These are phyloP conservation scores for Hofmannophila pseudospretella DNA, from an alignment of 2,888 invertebrate genomes.

Conservation along the genomic window DNA sequence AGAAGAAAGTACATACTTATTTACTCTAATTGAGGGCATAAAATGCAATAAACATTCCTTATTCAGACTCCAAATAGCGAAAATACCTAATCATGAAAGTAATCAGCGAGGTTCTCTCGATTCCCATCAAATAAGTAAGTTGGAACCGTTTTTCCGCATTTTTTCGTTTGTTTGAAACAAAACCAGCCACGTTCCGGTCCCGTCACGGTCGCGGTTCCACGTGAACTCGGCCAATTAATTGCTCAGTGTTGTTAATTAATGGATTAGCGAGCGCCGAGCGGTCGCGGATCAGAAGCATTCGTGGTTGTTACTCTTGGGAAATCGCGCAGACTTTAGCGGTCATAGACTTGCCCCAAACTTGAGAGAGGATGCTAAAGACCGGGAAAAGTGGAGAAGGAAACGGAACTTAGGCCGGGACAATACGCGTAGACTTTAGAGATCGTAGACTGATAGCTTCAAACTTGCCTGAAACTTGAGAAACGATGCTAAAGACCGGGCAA, in stretches of 20 bases:
- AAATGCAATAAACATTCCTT: conserved; percentile 21
- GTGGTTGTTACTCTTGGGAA: conserved; percentile 13
- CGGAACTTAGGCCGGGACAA: too few species aligned
- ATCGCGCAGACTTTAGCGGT: background rate
- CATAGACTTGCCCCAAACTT: background rate
- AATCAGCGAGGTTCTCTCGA: conserved; percentile 19
- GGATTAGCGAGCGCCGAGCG: conserved; percentile 26
- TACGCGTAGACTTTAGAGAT: too few species aligned
- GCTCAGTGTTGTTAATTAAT: conserved; percentile 41
- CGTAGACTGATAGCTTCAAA: too few species aligned
- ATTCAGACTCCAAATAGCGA: conserved; percentile 20
- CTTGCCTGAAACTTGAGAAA: too few species aligned
- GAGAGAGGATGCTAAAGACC: too few species aligned
- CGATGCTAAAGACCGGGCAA: too few species aligned
- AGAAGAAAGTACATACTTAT: too few species aligned
- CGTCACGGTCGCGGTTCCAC: conserved; percentile 36
- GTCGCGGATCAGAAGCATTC: conserved; percentile 10
- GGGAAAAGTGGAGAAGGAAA: too few species aligned
- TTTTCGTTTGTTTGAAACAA: conserved; percentile 20
- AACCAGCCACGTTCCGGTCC: conserved; percentile 18
- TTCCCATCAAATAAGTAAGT: conserved; percentile 36
- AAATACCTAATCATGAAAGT: conserved; percentile 25
- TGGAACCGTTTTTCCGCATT: conserved; percentile 33
- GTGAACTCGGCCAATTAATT: conserved; percentile 54
- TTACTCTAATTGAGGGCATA: too few species aligned